Conservation (phyloP, 2,888 invertebrate genomes). For the Cryptocephalus moraei region DNA sequence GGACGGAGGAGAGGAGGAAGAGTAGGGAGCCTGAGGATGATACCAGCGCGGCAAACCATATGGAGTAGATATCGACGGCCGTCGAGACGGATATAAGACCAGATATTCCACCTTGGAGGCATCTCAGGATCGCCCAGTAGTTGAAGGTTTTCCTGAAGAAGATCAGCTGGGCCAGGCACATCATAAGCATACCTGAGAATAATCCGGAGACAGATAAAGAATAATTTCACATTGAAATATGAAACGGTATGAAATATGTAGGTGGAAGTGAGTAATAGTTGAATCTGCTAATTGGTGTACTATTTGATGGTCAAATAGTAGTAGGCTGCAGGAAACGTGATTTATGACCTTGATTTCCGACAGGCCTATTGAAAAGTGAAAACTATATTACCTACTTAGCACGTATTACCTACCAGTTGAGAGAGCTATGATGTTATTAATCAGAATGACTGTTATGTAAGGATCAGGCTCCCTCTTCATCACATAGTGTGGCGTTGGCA, state of each 20-base stretch:
- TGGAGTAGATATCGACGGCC: constrained; percentile 28
- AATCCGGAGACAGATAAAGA: too few species aligned
- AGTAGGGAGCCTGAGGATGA: constrained; percentile 19
- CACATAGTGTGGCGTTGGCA: constrained; percentile 15
- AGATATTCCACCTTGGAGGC: constrained; percentile 31
- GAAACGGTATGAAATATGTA: too few species aligned
- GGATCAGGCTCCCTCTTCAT: constrained; percentile 3
- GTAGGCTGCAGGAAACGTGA: too few species aligned
- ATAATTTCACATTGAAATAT: too few species aligned
- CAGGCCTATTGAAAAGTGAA: too few species aligned
- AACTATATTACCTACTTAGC: too few species aligned
- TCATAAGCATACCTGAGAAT: constrained; percentile 16
- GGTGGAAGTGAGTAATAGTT: too few species aligned
- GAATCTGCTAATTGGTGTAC: too few species aligned
- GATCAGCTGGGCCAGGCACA: constrained; percentile 15
- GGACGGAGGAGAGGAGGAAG: constrained; percentile 23
- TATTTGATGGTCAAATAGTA: too few species aligned
- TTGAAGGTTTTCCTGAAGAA: constrained; percentile 25
- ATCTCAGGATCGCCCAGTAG: constrained; percentile 33
- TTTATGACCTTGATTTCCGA: too few species aligned
- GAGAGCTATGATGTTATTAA: constrained; percentile 18
- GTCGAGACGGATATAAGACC: constrained; percentile 30
- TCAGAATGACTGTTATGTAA: constrained; percentile 8
- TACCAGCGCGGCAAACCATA: constrained; percentile 19
- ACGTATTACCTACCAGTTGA: constrained; percentile 5